Evolutionary conservation across 2,888 invertebrate species (phyloP).

Genomic region (Germaria angustata): DNA sequence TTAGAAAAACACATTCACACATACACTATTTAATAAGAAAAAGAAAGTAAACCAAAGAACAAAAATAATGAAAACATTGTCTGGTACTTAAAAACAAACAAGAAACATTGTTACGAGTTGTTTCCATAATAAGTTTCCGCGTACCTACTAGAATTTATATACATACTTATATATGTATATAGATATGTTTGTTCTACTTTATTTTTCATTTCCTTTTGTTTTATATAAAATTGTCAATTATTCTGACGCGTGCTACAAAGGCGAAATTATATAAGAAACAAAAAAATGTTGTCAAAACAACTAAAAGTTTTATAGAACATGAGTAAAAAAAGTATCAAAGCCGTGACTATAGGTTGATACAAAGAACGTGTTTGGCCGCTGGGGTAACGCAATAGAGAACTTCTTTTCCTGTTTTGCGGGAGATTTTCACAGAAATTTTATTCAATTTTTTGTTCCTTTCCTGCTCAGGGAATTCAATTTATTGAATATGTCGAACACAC

Average conservation of each 20-base stretch:
- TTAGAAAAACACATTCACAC: not conserved
- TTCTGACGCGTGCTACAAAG: not conserved
- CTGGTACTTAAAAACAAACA: not conserved
- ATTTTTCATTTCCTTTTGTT: not conserved
- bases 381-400: not conserved
- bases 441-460: not conserved
- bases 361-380: slow-evolving; percentile 10
- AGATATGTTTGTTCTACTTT: too few species aligned
- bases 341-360: slow-evolving; percentile 5
- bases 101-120: not conserved
- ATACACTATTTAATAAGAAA: not conserved
- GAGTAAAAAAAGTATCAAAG: not conserved
- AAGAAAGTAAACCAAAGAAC: not conserved
- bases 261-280: not conserved
- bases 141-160: not conserved
- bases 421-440: not conserved
- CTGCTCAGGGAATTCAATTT: not conserved
- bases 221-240: slow-evolving; percentile 17
- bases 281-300: not conserved
- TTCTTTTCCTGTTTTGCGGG: not conserved
- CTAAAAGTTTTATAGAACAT: slow-evolving; percentile 8
- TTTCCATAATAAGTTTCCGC: slow-evolving; percentile 8
- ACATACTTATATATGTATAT: too few species aligned
- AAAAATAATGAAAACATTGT: not conserved
- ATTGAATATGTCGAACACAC: not conserved